Evolutionary conservation across 2,888 invertebrate genomes (phyloP).

Genomic region (Phortica okadai): DNA sequence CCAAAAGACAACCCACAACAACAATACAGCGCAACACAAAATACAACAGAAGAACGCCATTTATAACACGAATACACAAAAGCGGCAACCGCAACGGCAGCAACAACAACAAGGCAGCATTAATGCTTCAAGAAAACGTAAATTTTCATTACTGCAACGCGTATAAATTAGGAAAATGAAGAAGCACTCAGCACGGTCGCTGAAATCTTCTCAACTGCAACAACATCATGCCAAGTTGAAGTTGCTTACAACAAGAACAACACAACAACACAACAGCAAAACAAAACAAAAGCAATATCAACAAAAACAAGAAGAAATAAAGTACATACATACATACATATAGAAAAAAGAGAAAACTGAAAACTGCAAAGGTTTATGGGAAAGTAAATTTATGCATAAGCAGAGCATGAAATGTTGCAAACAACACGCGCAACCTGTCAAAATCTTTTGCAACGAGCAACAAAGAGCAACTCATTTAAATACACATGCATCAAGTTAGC

Average conservation of each 20-base stretch:
- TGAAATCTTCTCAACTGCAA: constrained; percentile 56
- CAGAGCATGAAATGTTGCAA: constrained; percentile 51
- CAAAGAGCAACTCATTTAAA: not conserved
- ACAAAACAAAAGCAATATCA: constrained; percentile 37
- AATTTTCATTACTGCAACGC: constrained; percentile 65
- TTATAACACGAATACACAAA: constrained; percentile 48
- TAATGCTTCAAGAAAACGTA: constrained; percentile 51
- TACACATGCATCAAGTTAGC: not conserved
- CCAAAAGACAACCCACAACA: not conserved
- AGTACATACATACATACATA: not conserved
- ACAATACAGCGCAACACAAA: constrained; percentile 13
- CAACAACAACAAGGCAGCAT: constrained; percentile 34
- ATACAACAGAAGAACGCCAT: constrained; percentile 44
- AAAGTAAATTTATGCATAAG: constrained; percentile 64
- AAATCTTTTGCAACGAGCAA: not conserved
- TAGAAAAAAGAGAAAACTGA: not conserved
- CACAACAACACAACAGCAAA: constrained; percentile 6
- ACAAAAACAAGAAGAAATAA: not conserved
- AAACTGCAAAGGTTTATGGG: constrained; percentile 13
- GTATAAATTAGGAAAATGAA: constrained; percentile 70
- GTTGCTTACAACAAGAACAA: constrained; percentile 4
- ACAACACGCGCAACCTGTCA: constrained; percentile 67
- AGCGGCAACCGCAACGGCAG: constrained; percentile 49
- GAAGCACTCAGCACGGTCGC: constrained; percentile 48
- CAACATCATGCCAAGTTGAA: constrained; percentile 16